phyloP scores from a whole-genome alignment of 1,140 invertebrate species.

The Drosophila orosa region DNA sequence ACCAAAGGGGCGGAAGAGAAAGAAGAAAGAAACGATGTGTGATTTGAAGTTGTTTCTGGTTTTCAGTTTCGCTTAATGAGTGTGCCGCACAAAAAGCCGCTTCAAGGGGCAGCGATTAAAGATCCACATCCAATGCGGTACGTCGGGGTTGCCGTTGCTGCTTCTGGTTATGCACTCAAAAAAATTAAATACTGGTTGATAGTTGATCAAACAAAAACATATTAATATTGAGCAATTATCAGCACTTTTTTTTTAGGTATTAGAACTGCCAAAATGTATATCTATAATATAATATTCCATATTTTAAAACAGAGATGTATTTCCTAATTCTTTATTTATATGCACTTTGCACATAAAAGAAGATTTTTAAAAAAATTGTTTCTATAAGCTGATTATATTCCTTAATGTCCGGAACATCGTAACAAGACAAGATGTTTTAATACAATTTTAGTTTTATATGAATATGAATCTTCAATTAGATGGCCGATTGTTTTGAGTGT shows the following conservation, averaged over 20 bases:
- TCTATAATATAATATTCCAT: too few relatives aligned
- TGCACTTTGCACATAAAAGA: background rate
- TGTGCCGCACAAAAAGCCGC: constrained; percentile 46
- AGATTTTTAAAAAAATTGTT: background rate
- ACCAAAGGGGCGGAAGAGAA: constrained; percentile 30
- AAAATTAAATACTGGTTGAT: too few relatives aligned
- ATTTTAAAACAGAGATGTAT: background rate
- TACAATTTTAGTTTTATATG: background rate
- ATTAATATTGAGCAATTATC: too few relatives aligned
- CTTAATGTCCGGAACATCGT: background rate
- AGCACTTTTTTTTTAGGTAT: too few relatives aligned
- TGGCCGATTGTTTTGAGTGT: background rate
- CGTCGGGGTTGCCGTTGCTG: constrained; percentile 28
- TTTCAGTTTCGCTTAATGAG: constrained; percentile 69
- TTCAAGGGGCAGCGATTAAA: constrained; percentile 66
- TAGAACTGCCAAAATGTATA: too few relatives aligned
- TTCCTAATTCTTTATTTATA: background rate
- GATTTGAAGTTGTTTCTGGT: constrained; percentile 69
- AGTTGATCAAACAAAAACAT: too few relatives aligned
- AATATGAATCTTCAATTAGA: background rate
- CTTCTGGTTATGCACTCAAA: constrained; percentile 19
- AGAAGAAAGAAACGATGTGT: constrained; percentile 64
- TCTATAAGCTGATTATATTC: too few relatives aligned
- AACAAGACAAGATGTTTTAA: background rate
- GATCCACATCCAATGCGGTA: constrained; percentile 54